A percentile compares a stretch with the other conserved stretches of the same genome.
Conservation (phyloP, 2,888 invertebrate genomes). For the Helobdella robusta region DNA sequence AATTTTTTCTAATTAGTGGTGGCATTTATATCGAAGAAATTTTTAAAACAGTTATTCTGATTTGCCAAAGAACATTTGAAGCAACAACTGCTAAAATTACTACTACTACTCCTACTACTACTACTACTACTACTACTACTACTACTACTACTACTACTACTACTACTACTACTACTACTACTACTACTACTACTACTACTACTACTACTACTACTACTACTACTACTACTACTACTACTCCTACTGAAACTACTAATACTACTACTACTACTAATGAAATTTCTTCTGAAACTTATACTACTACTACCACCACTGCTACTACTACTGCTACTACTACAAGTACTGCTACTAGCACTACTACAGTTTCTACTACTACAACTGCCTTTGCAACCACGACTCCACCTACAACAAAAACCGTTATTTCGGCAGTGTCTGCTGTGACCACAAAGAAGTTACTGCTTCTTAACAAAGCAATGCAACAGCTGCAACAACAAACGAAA, state of each 20-base stretch:
- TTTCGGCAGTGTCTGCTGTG: too few species aligned
- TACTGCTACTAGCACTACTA: neutral
- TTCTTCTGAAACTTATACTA: too few species aligned
- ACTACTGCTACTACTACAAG: conserved; percentile 1
- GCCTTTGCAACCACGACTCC: neutral
- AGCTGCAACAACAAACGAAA: too few species aligned
- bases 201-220: neutral
- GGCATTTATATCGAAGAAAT: too few species aligned
- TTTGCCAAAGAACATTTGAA: too few species aligned
- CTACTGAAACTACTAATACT: neutral
- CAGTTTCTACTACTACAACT: neutral
- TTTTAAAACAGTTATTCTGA: too few species aligned
- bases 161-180: conserved; percentile 19
- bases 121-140: conserved; percentile 20
- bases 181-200: conserved; percentile 16
- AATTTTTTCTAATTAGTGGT: too few species aligned
- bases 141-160: conserved; percentile 19
- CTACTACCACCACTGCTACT: neutral
- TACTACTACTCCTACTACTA: too few species aligned
- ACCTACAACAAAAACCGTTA: neutral
- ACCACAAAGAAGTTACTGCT: too few species aligned
- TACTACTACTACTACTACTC: neutral
- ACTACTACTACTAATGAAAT: too few species aligned
- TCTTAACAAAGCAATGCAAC: too few species aligned
- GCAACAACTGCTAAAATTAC: too few species aligned